Conservation (phyloP, 2,113 vertebrate species). For the Piliocolobus tephrosceles region DNA sequence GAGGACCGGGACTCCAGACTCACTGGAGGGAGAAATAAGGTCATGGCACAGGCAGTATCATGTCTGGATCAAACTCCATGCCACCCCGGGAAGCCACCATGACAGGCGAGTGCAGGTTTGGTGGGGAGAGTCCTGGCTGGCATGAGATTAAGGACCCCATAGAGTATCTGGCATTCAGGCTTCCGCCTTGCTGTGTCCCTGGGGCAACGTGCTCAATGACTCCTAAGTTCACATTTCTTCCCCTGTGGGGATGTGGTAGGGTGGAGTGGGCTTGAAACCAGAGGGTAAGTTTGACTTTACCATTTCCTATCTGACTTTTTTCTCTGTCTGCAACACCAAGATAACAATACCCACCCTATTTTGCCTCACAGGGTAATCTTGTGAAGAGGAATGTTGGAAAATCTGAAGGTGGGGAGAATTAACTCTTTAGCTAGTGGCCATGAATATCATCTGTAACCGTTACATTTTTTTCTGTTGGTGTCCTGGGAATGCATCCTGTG, state of each 20-base stretch:
- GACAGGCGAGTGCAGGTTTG: background rate
- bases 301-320: background rate
- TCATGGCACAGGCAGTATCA: background rate
- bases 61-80: background rate
- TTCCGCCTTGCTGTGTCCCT: background rate
- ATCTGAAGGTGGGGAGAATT: background rate
- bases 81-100: background rate
- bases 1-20: conserved; percentile 70
- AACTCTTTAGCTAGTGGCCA: background rate
- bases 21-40: conserved; percentile 65
- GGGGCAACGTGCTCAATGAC: background rate
- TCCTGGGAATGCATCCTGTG: background rate
- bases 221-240: background rate
- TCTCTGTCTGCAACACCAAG: background rate
- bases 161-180: fast-evolving
- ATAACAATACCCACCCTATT: background rate
- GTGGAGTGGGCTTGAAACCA: background rate
- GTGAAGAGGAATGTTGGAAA: background rate
- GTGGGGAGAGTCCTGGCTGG: background rate
- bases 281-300: background rate
- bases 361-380: background rate
- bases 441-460: background rate
- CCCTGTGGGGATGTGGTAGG: background rate
- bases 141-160: background rate
- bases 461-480: background rate